Conservation (phyloP, 2,888 invertebrate species). For the Scaptomyza parva region DNA sequence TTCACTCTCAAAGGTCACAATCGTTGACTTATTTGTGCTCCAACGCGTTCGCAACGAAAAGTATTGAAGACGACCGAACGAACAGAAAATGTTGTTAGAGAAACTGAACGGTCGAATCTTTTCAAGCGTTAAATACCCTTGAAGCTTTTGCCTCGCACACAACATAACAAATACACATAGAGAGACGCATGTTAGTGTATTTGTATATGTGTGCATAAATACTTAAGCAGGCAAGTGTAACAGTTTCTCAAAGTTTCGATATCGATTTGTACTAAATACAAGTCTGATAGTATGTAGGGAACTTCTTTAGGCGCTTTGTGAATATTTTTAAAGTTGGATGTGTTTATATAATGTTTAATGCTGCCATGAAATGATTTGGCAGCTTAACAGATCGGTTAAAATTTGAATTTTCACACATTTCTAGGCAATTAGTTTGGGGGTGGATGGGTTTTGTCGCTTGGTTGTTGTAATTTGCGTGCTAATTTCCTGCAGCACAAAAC, state of each 20-base stretch:
- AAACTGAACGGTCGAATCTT: conserved; percentile 28
- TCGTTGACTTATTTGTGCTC: conserved; percentile 64
- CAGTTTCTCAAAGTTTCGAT: background rate
- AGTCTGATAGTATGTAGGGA: background rate
- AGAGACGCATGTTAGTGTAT: background rate
- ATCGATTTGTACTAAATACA: conserved; percentile 2
- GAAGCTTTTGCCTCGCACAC: conserved; percentile 14
- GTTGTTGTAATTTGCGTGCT: conserved; percentile 70
- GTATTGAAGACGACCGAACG: conserved; percentile 41
- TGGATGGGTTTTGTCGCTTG: background rate
- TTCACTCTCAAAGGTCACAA: conserved; percentile 59
- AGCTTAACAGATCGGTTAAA: conserved; percentile 29
- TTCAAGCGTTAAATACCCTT: conserved; percentile 44
- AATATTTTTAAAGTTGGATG: background rate
- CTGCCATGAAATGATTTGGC: background rate
- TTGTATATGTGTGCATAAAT: conserved; percentile 1
- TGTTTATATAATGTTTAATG: background rate
- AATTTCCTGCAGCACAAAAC: conserved; percentile 62
- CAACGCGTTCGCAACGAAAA: conserved; percentile 54
- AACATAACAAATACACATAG: background rate
- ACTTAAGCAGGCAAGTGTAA: background rate
- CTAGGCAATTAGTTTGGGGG: conserved; percentile 27
- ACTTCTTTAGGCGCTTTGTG: background rate
- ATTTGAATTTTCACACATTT: conserved; percentile 43
- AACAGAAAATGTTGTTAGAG: conserved; percentile 12